Evolutionary conservation across 2,113 vertebrate genomes (phyloP).

Genomic region (Carlito syrichta): DNA sequence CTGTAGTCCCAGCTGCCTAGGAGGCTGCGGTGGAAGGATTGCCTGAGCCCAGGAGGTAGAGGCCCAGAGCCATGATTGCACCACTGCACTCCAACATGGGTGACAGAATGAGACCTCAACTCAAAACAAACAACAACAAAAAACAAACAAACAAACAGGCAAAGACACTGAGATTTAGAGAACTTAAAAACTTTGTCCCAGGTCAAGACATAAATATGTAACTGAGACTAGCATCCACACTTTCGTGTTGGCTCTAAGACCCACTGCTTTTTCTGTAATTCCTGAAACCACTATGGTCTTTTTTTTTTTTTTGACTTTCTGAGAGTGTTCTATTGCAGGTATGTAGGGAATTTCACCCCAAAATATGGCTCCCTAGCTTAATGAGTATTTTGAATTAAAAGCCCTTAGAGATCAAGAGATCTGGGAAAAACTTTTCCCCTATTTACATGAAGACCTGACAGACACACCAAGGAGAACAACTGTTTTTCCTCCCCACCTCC

Average conservation of each 20-base stretch:
- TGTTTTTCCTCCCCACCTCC: neutral
- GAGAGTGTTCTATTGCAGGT: neutral
- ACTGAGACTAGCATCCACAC: neutral
- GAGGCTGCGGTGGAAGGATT: no score
- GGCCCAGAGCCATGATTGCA: no score
- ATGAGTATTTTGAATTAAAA: neutral
- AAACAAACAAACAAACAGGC: no score
- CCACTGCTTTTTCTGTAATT: neutral
- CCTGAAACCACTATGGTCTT: neutral
- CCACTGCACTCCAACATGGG: no score
- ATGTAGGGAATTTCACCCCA: neutral
- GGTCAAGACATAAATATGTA: neutral
- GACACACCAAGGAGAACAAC: neutral
- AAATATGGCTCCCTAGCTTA: neutral
- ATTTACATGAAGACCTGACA: neutral
- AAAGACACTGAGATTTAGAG: neutral
- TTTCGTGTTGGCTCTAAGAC: neutral
- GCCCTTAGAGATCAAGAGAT: neutral
- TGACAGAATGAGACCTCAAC: no score
- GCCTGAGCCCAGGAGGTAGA: no score
- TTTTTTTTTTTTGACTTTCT: neutral
- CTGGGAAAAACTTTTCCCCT: neutral
- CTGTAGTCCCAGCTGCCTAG: no score
- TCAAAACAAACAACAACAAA: no score
- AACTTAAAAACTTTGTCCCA: neutral